phyloP scores from a whole-genome alignment of 2,113 vertebrate genomes.

The Gymnorhina tibicen region DNA sequence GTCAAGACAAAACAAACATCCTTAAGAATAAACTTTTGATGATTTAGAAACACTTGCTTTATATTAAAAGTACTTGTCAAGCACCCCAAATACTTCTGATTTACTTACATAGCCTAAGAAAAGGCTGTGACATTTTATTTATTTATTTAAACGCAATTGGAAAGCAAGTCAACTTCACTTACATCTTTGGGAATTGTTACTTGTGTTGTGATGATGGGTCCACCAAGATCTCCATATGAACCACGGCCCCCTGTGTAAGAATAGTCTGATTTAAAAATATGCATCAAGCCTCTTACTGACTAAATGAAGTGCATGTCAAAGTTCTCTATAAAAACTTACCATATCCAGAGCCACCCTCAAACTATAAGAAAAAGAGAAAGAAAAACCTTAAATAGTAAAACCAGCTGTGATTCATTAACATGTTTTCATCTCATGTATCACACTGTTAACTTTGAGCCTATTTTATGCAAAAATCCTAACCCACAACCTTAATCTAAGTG shows the following conservation, averaged over 20 bases:
- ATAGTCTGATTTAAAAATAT: constrained; percentile 76
- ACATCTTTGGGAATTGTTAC: constrained; percentile 99
- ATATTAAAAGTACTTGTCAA: background rate
- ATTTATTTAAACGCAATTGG: background rate
- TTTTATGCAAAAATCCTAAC: background rate
- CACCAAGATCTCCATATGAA: constrained; percentile 91
- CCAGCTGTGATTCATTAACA: background rate
- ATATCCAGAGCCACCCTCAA: constrained; percentile 92
- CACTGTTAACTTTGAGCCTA: background rate
- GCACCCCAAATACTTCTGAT: background rate
- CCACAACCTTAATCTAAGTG: background rate
- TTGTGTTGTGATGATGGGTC: constrained; percentile 97
- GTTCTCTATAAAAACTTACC: constrained; percentile 78
- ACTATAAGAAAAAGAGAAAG: constrained; percentile 24
- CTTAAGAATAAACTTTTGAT: background rate
- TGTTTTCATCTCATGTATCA: background rate
- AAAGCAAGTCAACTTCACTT: constrained; percentile 66
- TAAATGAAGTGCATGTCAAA: constrained; percentile 23
- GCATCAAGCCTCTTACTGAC: constrained; percentile 50
- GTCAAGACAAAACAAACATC: background rate
- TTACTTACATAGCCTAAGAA: background rate
- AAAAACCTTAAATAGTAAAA: background rate
- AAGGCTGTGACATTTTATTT: background rate
- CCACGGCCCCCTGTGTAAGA: constrained; percentile 85
- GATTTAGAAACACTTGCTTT: background rate